Conservation (phyloP, 2,888 invertebrate genomes). For the Poecilus cupreus region DNA sequence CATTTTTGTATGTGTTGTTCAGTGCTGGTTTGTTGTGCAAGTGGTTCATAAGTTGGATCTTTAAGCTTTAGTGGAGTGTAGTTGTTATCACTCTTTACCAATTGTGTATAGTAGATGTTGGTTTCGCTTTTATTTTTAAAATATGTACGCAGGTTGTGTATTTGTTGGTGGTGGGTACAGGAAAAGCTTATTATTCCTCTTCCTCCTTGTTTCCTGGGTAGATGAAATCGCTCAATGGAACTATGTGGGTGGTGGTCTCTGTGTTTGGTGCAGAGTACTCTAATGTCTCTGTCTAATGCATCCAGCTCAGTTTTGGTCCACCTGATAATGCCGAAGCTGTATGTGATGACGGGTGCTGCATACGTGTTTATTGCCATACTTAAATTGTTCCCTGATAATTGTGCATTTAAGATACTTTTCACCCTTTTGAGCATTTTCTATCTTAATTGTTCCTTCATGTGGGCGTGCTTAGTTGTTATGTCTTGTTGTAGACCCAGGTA, state of each 20-base stretch:
- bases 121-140: neutral
- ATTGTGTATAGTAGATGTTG: neutral
- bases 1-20: neutral
- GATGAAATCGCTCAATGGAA: constrained; percentile 47
- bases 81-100: neutral
- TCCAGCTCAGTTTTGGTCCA: constrained; percentile 57
- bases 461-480: neutral
- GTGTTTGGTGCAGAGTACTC: neutral
- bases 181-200: constrained; percentile 54
- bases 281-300: neutral
- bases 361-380: constrained; percentile 58
- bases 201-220: constrained; percentile 59
- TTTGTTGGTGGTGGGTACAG: constrained; percentile 18
- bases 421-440: constrained; percentile 45
- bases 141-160: constrained; percentile 29
- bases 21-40: neutral
- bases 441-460: constrained; percentile 32
- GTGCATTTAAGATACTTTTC: constrained; percentile 49
- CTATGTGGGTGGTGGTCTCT: neutral
- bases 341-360: constrained; percentile 55
- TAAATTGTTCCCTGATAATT: constrained; percentile 50
- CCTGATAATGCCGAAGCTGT: constrained; percentile 46
- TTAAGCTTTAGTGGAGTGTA: neutral
- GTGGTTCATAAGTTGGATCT: neutral
- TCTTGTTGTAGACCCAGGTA: constrained; percentile 53